Base-by-base conservation (phyloP, 2,888 invertebrate genomes). In the Entomobrya proxima region DNA sequence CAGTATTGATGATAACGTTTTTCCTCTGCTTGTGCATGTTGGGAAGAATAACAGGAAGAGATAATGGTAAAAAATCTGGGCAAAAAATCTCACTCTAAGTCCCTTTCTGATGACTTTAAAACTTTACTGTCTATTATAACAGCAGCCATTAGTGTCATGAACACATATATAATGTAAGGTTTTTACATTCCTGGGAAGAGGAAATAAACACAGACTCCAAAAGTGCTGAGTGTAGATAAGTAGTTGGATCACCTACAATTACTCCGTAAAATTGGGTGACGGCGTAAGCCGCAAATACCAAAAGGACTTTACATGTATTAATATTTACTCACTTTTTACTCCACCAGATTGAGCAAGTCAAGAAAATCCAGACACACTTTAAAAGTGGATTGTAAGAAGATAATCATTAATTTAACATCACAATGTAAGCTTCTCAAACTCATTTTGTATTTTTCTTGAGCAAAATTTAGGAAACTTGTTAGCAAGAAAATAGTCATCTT, bases 121-220 rank as follows among this genome's bases (percentile, higher is more conserved):
- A 78, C 78, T 64, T 47, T 78, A 50, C 47, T 78, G 50, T 67
- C 50, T 64, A 78, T 67, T 79, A 79, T 79, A 67, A 47, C 21
- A 67, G n/a, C n/a, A n/a, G 67, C 79, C 52, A 79, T 79, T 67
- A 79, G 52, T 79, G 67, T 67, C 64, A 67, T 32, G 79, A 67
- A 15, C 76, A 79, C 77, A 55, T 44, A 50, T 18, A 5, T n/a
- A n/a, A n/a, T n/a, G n/a, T n/a, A n/a, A n/a, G n/a, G n/a, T n/a
- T n/a, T n/a, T n/a, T n/a, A 67, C 4, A 40, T 21, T 67, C 40
- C 11, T n/a, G 37, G 44, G 6, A 67, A 37, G 0, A 37, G 37
- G 21, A 37, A 37, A 37, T 67, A 21, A 21, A 67, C n/a, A n/a
- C n/a, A n/a, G n/a, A n/a, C n/a, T n/a, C n/a, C n/a, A n/a, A 37